Percentiles rank a stretch among this genome's conserved stretches.
These are phyloP conservation scores for Gallinago solitaria DNA, from an alignment of 2,797 vertebrate species.

Conservation along the genomic window DNA sequence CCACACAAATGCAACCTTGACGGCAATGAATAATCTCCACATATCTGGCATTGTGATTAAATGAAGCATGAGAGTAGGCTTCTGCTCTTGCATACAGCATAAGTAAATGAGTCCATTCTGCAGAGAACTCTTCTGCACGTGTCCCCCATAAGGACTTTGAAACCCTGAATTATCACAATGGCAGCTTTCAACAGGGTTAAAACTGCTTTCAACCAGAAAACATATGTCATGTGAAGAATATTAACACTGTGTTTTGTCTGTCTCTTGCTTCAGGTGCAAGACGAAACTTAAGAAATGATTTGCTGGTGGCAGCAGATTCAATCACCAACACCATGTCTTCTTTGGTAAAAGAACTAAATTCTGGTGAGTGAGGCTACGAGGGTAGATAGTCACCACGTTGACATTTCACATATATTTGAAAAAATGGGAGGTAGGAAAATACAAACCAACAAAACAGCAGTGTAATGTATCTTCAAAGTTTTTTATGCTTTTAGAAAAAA, in stretches of 20 bases:
- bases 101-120: slow-evolving; percentile 37
- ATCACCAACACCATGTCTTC: slow-evolving; percentile 99
- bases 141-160: neutral
- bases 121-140: slow-evolving; percentile 8
- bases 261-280: slow-evolving; percentile 85
- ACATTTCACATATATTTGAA: neutral
- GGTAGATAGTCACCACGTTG: neutral
- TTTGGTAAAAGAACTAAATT: slow-evolving; percentile 95
- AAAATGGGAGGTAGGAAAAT: neutral
- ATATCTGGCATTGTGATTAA: slow-evolving; percentile 57
- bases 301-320: slow-evolving; percentile 97
- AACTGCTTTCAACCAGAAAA: slow-evolving; percentile 11
- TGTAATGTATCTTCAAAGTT: neutral
- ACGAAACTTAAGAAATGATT: slow-evolving; percentile 95
- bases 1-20: slow-evolving; percentile 34
- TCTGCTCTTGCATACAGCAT: slow-evolving; percentile 37
- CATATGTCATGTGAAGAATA: neutral
- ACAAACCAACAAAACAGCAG: neutral
- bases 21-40: slow-evolving; percentile 54
- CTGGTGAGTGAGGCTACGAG: slow-evolving; percentile 78
- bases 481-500: neutral
- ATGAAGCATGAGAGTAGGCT: slow-evolving; percentile 56
- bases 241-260: slow-evolving; percentile 16
- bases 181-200: neutral
- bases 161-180: slow-evolving; percentile 2